phyloP scores from a whole-genome alignment of 2,888 invertebrate genomes.

The Andricus curvator region DNA sequence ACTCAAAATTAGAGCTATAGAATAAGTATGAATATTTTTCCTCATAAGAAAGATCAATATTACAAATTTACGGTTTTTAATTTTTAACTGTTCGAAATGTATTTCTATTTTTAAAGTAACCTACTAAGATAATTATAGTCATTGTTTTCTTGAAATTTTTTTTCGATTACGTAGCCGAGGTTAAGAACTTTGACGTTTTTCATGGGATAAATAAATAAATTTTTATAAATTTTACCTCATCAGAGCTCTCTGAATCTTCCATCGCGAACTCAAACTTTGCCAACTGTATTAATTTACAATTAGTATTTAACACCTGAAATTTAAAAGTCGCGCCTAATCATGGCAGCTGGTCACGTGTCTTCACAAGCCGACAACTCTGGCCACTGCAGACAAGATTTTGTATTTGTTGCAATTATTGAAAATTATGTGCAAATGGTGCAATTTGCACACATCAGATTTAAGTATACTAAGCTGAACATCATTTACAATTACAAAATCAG shows the following conservation, averaged over 20 bases:
- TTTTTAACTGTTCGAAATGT: no score
- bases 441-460: not conserved
- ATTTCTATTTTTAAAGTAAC: no score
- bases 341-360: not conserved
- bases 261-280: not conserved
- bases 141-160: no score
- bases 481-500: not conserved
- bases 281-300: no score
- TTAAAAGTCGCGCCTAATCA: not conserved
- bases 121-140: no score
- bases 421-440: no score
- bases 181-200: no score
- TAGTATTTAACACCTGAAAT: not conserved
- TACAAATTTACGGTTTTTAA: no score
- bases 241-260: not conserved
- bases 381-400: not conserved
- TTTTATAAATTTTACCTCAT: not conserved
- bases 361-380: not conserved
- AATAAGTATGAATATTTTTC: no score
- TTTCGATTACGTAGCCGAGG: no score
- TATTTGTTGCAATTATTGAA: not conserved
- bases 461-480: not conserved
- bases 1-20: no score
- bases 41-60: no score
- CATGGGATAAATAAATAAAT: not conserved